Percentiles rank a stretch among this genome's conserved stretches.
These are phyloP conservation scores for Griposia aprilina DNA, from an alignment of 2,888 invertebrate species.

Conservation along the genomic window DNA sequence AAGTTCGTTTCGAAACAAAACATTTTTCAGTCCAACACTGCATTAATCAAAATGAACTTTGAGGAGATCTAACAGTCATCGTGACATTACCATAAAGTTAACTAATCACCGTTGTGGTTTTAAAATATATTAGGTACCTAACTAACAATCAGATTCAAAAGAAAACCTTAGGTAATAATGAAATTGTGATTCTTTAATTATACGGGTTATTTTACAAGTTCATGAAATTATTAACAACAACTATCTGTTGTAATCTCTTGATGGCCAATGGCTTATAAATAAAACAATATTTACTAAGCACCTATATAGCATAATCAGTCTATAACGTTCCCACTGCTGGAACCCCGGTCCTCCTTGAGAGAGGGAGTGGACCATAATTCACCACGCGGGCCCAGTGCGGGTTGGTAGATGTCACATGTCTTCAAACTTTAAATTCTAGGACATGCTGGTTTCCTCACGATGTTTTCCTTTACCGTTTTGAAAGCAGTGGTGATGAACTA, in stretches of 20 bases:
- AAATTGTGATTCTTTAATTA: slow-evolving; percentile 36
- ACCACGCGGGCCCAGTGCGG: neutral
- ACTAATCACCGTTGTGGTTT: slow-evolving; percentile 8
- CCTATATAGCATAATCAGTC: neutral
- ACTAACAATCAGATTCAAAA: slow-evolving; percentile 17
- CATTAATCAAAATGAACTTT: neutral
- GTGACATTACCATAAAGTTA: neutral
- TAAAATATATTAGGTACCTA: neutral
- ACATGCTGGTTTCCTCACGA: too few species aligned
- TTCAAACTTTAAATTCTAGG: neutral
- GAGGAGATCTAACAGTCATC: neutral
- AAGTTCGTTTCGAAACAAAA: neutral
- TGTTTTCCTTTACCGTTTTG: neutral
- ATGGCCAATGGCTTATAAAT: neutral
- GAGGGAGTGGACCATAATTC: neutral
- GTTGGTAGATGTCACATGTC: neutral
- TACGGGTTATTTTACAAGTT: slow-evolving; percentile 34
- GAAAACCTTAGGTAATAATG: slow-evolving; percentile 19
- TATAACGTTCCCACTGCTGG: neutral
- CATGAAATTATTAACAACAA: slow-evolving; percentile 38
- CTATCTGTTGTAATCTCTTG: slow-evolving; percentile 18
- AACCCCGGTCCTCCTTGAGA: neutral
- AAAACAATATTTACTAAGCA: neutral
- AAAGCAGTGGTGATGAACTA: neutral
- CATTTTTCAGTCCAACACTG: neutral